Evolutionary conservation across 2,797 vertebrate genomes (phyloP), one percentile per base, ranked within the genome.

Genomic region (Melanogrammus aeglefinus): DNA sequence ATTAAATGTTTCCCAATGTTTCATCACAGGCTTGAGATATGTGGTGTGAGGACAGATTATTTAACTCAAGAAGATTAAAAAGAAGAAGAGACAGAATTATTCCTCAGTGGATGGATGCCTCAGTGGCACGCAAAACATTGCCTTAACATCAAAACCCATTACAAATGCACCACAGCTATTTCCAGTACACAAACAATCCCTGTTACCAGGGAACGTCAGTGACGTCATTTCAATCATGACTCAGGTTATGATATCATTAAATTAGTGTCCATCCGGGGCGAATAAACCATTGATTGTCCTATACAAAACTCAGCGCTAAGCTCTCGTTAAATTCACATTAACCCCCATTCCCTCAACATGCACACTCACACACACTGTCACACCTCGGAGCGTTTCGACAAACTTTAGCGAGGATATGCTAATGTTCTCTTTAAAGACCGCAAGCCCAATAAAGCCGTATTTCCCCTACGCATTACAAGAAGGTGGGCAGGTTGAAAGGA

Each of bases 351-450:
- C 51, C 21, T 5, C 14, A 0, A 63, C 51, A 63, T 21, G n/a
- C 51, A 63, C 51, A 63, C 51, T n/a, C 51, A 63, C 51, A 63
- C 51, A 63, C 51, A 63, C 51, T n/a, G 51, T 63, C 51, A 63
- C 51, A 8, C 21, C 16, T 51, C 44, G 14, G 44, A 16, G 13
- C 2, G 13, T 51, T 51, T 51, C 16, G 44, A 51, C 44, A 51
- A 51, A 51, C 44, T 51, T 51, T 16, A 51, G 44, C 13, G 14
- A 13, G 44, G 44, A 51, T 4, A 51, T 51, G 44, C 44, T 51
- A 51, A 51, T 51, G 44, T 51, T 51, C 13, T 51, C 44, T 51
- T 51, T 51, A 51, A 51, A 16, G 44, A 51, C 44, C 14, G 44
- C 16, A 51, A 51, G 44, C 44, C 44, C 44, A 51, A 51, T 51